phyloP scores from a whole-genome alignment of 1,140 invertebrate genomes.

The Pseudoatta argentina region DNA sequence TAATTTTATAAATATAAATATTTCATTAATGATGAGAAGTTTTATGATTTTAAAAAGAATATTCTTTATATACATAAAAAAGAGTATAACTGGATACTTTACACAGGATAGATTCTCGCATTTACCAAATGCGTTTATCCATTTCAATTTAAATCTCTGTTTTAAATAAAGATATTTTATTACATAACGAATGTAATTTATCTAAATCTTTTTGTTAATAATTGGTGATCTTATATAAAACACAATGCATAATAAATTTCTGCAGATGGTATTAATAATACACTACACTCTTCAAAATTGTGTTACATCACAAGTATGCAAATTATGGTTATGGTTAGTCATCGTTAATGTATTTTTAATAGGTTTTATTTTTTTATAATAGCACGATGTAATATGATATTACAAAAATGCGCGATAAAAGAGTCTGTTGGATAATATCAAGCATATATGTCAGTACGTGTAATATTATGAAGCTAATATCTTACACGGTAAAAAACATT shows the following conservation, averaged over 20 bases:
- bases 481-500: background rate
- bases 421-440: background rate
- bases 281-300: background rate
- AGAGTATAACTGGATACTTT: no score
- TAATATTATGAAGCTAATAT: background rate
- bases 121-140: background rate
- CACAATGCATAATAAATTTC: background rate
- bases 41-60: no score
- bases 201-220: background rate
- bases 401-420: background rate
- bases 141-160: background rate
- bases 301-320: background rate
- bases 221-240: background rate
- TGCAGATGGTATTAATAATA: constrained; percentile 14
- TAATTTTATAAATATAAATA: no score
- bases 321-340: background rate
- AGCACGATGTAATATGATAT: constrained; percentile 3
- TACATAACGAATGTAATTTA: background rate
- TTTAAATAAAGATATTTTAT: background rate
- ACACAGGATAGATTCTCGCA: background rate
- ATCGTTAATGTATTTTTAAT: constrained; percentile 47
- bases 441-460: background rate
- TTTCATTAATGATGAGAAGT: no score
- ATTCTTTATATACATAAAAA: no score
- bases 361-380: constrained; percentile 17